Conservation (phyloP, 2,797 vertebrate species). For the Odontamblyopus rebecca region DNA sequence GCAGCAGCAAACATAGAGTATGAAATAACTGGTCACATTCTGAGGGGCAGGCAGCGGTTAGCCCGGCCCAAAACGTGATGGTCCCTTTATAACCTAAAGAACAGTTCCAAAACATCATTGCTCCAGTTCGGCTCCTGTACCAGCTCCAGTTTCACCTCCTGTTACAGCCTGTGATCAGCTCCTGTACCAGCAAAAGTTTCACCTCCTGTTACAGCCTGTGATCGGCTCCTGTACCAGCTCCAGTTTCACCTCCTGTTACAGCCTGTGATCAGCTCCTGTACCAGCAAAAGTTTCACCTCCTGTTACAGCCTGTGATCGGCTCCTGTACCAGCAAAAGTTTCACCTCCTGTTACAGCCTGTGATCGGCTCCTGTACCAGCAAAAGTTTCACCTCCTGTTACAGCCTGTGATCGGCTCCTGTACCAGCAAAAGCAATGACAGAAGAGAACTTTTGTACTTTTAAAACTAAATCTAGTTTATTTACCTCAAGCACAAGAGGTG, state of each 20-base stretch:
- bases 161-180: background rate
- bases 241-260: conserved; percentile 11
- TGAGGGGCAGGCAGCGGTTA: conserved; percentile 9
- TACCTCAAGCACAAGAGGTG: conserved; percentile 34
- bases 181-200: background rate
- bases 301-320: background rate
- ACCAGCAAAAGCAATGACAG: too few relatives aligned
- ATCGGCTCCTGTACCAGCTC: too few relatives aligned
- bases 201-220: conserved; percentile 15
- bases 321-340: background rate
- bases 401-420: too few relatives aligned
- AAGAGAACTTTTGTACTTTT: too few relatives aligned
- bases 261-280: too few relatives aligned
- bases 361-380: too few relatives aligned
- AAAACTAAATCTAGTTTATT: conserved; percentile 51
- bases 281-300: conserved; percentile 8
- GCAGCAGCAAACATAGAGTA: background rate
- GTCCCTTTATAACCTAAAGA: conserved; percentile 42
- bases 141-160: conserved; percentile 1
- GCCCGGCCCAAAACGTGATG: conserved; percentile 44
- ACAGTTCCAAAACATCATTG: conserved; percentile 36
- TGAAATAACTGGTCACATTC: background rate
- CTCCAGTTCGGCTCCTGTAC: background rate
- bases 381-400: conserved; percentile 12
- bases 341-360: conserved; percentile 16